Base-by-base conservation (phyloP, 2,797 vertebrate genomes). In the Ctenosaura bakeri region DNA sequence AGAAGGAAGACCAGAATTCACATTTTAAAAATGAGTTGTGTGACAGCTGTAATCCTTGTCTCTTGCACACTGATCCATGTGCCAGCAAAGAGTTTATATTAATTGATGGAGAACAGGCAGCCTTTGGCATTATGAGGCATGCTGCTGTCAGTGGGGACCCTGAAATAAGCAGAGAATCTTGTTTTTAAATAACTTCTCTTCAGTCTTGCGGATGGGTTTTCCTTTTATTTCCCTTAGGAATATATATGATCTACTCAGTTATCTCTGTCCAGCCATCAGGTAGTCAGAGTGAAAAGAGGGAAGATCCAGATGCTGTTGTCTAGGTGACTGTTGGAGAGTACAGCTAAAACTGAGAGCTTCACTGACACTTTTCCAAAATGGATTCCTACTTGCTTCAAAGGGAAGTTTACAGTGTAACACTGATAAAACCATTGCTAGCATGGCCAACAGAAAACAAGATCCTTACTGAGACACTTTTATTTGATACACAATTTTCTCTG, bases 21-120 rank as follows among this genome's bases (percentile, higher is more conserved):
- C 78, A 88, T 93, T 92, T 88, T 38, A 91, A 95, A 78, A 95
- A 88, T 89, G 87, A 92, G 81, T 93, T 87, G 83, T 88, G 71
- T 93, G 94, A 87, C 93, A 95, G 94, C 89, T 94, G 93, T 86
- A 92, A 93, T 94, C 94, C 93, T 95, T 96, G 91, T 92, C 91
- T 94, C 4, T 0, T 93, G 20, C 73, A 87, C 92, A 93, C 26
- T 93, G 94, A 94, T 95, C 92, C 90, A 82, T 46, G 54, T 90
- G 69, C 89, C 87, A 52, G 85, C 85, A 94, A 94, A 92, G 86
- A 52, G 86, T 93, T 94, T 83, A 89, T 90, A 91, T 92, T 93
- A 95, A 94, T 86, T 89, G 79, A 79, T 26, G 46, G 94, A 90
- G 90, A 22, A 12, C 54, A 92, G 85, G 66, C 56, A 92, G 80